These are phyloP conservation scores for Vanacampus margaritifer DNA, from an alignment of 2,113 vertebrate species.

Conservation along the genomic window DNA sequence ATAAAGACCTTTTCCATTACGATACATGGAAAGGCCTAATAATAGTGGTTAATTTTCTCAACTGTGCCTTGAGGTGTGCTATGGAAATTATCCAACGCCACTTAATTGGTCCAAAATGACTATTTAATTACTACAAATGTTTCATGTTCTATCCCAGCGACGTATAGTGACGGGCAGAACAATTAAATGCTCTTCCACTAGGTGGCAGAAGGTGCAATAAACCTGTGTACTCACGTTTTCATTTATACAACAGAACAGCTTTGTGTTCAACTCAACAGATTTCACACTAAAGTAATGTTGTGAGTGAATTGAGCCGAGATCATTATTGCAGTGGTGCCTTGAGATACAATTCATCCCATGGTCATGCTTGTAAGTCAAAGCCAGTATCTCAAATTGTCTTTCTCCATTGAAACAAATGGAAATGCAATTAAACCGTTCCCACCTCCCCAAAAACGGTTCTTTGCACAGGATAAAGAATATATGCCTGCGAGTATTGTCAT, in stretches of 20 bases:
- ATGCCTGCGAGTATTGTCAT: neutral
- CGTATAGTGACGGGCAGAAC: neutral
- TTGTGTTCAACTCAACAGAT: too few species aligned
- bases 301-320: too few species aligned
- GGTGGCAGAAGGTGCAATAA: too few species aligned
- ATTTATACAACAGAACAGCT: too few species aligned
- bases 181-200: neutral
- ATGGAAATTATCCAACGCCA: neutral
- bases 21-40: slow-evolving; percentile 57
- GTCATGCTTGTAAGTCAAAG: too few species aligned
- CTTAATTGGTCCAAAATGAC: neutral
- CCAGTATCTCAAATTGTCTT: too few species aligned
- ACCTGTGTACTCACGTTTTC: too few species aligned
- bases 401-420: too few species aligned
- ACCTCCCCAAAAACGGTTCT: neutral
- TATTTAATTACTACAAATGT: neutral
- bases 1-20: slow-evolving; percentile 55
- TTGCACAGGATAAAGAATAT: neutral
- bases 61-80: neutral
- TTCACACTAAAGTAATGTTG: too few species aligned
- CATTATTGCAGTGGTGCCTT: slow-evolving; percentile 40
- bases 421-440: too few species aligned
- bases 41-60: neutral
- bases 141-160: neutral
- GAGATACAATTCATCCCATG: slow-evolving; percentile 12